Conservation (phyloP, 2,888 invertebrate genomes). For the Ischnus inquisitorius region DNA sequence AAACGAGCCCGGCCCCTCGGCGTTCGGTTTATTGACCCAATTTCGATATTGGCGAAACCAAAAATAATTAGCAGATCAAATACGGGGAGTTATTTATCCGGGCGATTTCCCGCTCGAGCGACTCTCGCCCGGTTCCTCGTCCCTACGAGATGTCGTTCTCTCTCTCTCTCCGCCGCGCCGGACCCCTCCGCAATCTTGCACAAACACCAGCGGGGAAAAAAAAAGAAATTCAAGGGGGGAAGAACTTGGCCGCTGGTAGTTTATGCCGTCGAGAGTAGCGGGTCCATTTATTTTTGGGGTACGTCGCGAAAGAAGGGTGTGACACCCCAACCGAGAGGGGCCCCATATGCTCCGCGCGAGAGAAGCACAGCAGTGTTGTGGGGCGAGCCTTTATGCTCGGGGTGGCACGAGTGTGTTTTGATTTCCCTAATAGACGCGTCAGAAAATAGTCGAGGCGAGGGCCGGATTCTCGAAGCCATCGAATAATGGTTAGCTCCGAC, state of each 20-base stretch:
- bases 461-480: slow-evolving; percentile 47
- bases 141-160: background rate
- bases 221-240: slow-evolving; percentile 46
- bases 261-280: slow-evolving; percentile 70
- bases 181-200: slow-evolving; percentile 66
- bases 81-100: slow-evolving; percentile 81
- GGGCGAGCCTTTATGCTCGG: slow-evolving; percentile 56
- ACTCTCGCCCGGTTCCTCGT: slow-evolving; percentile 62
- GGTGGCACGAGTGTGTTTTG: slow-evolving; percentile 82
- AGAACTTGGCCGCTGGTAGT: slow-evolving; percentile 47
- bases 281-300: slow-evolving; percentile 84
- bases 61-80: slow-evolving; percentile 84
- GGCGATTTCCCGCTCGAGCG: slow-evolving; percentile 82
- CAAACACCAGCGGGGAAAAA: slow-evolving; percentile 66
- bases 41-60: slow-evolving; percentile 77
- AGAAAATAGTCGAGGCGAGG: slow-evolving; percentile 73
- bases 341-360: slow-evolving; percentile 83
- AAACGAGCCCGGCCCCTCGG: slow-evolving; percentile 5
- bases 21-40: slow-evolving; percentile 69
- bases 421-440: slow-evolving; percentile 84
- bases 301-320: slow-evolving; percentile 70
- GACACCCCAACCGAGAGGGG: slow-evolving; percentile 75
- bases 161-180: slow-evolving; percentile 39
- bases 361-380: slow-evolving; percentile 69
- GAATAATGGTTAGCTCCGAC: slow-evolving; percentile 61